Conservation (phyloP, 2,113 vertebrate genomes). For the Bubo blakistoni region DNA sequence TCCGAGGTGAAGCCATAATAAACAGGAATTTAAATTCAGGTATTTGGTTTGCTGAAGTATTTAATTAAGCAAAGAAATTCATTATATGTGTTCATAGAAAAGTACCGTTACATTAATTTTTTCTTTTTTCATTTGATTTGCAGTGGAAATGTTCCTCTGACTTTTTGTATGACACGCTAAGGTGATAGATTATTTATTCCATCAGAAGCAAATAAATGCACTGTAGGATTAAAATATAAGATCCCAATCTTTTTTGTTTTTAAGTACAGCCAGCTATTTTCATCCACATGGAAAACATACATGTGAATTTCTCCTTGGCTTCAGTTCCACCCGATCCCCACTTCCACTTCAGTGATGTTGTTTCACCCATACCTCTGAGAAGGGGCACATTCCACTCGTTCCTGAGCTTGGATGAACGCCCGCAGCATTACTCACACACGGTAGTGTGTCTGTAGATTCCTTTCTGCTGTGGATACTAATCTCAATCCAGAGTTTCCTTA, state of each 20-base stretch:
- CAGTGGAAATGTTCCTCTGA: not conserved
- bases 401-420: not conserved
- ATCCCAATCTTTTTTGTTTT: not conserved
- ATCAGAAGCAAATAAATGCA: not conserved
- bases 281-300: not conserved
- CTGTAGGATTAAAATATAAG: not conserved
- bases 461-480: constrained; percentile 19
- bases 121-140: not conserved
- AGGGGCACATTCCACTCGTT: constrained; percentile 33
- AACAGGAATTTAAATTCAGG: constrained; percentile 29
- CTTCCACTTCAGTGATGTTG: not conserved
- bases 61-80: constrained; percentile 47
- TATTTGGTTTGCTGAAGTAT: constrained; percentile 44
- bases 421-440: not conserved
- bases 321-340: not conserved
- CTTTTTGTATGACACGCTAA: not conserved
- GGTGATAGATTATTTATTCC: not conserved
- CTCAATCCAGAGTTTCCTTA: constrained; percentile 28
- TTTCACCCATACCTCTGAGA: constrained; percentile 41
- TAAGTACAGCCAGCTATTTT: not conserved
- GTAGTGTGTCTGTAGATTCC: not conserved
- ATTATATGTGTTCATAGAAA: constrained; percentile 14
- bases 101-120: not conserved
- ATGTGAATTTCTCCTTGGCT: not conserved
- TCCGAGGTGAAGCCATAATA: not conserved